Conservation (phyloP, 1,140 invertebrate genomes). For the Pachyrhynchus sulphureomaculatus region DNA sequence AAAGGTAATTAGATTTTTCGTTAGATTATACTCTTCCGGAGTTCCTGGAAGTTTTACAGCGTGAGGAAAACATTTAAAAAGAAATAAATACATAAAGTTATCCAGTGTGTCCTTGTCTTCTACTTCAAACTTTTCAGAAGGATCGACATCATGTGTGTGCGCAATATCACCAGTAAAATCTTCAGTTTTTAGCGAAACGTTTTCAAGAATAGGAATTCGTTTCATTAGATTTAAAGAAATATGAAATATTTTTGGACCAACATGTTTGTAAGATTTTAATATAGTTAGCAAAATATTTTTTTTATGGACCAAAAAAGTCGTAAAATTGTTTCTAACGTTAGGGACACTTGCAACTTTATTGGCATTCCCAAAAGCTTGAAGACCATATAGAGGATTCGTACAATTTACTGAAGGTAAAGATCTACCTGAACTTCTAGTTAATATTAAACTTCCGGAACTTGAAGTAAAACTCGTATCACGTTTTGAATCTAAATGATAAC, state of each 20-base stretch:
- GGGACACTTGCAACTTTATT: background rate
- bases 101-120: background rate
- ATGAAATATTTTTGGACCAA: slow-evolving; percentile 5
- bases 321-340: background rate
- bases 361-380: background rate
- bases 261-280: slow-evolving; percentile 21
- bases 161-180: slow-evolving; percentile 3
- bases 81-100: slow-evolving; percentile 29
- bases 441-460: background rate
- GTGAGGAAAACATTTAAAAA: slow-evolving; percentile 16
- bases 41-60: background rate
- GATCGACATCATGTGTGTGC: slow-evolving; percentile 29
- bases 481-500: background rate
- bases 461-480: background rate
- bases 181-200: background rate
- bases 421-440: background rate
- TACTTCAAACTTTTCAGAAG: background rate
- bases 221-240: slow-evolving; percentile 5
- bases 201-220: background rate
- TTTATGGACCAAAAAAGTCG: slow-evolving; percentile 19
- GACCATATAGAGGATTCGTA: slow-evolving; percentile 1
- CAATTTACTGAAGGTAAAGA: slow-evolving; percentile 4
- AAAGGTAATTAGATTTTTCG: slow-evolving; percentile 17
- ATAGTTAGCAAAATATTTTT: slow-evolving; percentile 11
- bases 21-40: background rate